These are phyloP conservation scores for Paramuricea clavata DNA, from an alignment of 92 coral and sea anemone species.

Conservation along the genomic window DNA sequence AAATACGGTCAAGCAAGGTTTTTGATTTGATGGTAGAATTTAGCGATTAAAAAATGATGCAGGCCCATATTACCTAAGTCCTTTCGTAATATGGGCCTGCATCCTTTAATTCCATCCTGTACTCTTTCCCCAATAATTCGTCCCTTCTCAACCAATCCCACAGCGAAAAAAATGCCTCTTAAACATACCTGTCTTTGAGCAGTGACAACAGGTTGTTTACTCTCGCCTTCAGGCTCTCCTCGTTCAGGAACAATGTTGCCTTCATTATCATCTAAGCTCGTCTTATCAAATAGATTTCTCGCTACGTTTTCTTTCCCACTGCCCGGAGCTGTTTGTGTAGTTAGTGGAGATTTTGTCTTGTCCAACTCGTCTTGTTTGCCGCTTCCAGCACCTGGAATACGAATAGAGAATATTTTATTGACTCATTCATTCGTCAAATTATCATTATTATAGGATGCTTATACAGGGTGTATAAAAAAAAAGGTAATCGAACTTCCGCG, in stretches of 20 bases:
- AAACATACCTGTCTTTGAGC: conserved; percentile 24
- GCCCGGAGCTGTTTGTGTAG: neutral
- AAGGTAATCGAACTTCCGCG: too few relatives aligned
- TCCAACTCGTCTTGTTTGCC: neutral
- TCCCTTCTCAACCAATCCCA: too few relatives aligned
- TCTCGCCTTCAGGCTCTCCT: conserved; percentile 51
- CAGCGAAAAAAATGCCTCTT: too few relatives aligned
- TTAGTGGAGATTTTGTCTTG: neutral
- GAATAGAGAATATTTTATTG: neutral
- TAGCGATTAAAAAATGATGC: too few relatives aligned
- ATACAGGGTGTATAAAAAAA: too few relatives aligned
- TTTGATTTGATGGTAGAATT: too few relatives aligned
- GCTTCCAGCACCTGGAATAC: conserved; percentile 7
- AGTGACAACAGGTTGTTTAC: conserved; percentile 29
- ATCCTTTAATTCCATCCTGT: too few relatives aligned
- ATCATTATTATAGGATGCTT: too few relatives aligned
- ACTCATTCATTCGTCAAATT: neutral
- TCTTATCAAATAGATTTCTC: conserved; percentile 13
- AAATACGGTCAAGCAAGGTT: too few relatives aligned
- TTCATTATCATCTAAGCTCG: neutral
- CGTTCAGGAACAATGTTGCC: neutral
- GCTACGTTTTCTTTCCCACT: conserved; percentile 8
- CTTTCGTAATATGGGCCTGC: too few relatives aligned
- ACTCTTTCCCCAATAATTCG: too few relatives aligned
- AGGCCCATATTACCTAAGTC: too few relatives aligned